Base-by-base conservation (phyloP, 2,113 vertebrate genomes). In the Cervus canadensis region DNA sequence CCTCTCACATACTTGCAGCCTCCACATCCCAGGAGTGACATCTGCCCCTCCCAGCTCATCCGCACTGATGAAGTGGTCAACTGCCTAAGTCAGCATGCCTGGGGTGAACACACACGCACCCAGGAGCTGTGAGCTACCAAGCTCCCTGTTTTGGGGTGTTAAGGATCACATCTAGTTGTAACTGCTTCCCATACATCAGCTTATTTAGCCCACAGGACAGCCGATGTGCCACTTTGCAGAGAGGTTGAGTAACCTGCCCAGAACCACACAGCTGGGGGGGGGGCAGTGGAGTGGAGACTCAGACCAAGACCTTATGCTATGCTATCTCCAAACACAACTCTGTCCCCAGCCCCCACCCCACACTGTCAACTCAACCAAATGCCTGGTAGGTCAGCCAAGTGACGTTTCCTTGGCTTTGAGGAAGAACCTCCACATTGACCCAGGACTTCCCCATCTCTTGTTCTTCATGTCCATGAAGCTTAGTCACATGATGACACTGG, bases 11-110 rank as follows among this genome's bases (percentile, higher is more conserved):
- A 7, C 33, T 26, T 60, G 54, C 14, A 83, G 45, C 33, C 7
- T 17, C 4, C 52, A 1, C 0, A 0, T 52, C 25, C 36, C 14
- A 36, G 28, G n/a, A 85, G 33, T 7, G 9, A n/a, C 1, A 0
- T 14, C 52, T 59, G 17, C 33, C 11, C 7, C 15, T 57, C 26
- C 26, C 6, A 23, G 48, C 40, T 94, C 50, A 13, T 15, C 7
- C 2, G 3, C 10, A 12, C 23, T 87, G 59, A 90, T 28, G 57
- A 62, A 85, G 17, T 19, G 10, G 13, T 54, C 11, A 2, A 2
- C 11, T 93, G 52, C 33, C 74, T 59, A 45, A 36, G 40, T 62
- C 26, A n/a, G 25, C 16, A 9, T 87, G 21, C 50, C 83, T 78
- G 11, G 40, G 33, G 25, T 2, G 40, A 86, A 86, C 67, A 23